Evolutionary conservation across 1,140 invertebrate species (phyloP).

Genomic region (Adoxophyes honmai): DNA sequence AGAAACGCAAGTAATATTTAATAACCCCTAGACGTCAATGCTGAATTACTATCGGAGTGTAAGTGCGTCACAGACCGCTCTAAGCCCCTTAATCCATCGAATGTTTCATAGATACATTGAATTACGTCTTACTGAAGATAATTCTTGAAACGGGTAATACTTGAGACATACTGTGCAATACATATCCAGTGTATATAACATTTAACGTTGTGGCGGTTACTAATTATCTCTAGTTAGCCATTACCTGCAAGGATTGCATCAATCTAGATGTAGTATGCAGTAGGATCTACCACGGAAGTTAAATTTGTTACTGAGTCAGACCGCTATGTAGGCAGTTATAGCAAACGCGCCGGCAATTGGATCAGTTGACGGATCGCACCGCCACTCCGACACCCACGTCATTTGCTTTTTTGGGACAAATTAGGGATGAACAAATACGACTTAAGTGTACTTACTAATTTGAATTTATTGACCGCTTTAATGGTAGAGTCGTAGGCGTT

Average conservation of each 20-base stretch:
- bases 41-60: neutral
- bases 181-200: neutral
- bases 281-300: conserved; percentile 11
- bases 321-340: neutral
- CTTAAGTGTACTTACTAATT: neutral
- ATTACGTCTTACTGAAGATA: conserved; percentile 8
- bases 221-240: neutral
- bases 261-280: neutral
- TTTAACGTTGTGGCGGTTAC: neutral
- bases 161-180: neutral
- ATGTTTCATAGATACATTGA: neutral
- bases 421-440: neutral
- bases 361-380: conserved; percentile 16
- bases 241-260: neutral
- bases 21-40: conserved; percentile 1
- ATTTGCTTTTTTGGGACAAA: conserved; percentile 15
- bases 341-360: conserved; percentile 17
- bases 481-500: neutral
- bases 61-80: neutral
- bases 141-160: neutral
- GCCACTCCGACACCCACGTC: conserved; percentile 16
- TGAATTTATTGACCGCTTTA: conserved; percentile 10
- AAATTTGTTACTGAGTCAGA: conserved; percentile 22
- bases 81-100: neutral
- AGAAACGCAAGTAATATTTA: conserved; percentile 12